phyloP scores from a whole-genome alignment of 35 echinoderm and acorn worm genomes.

The Anneissia japonica region DNA sequence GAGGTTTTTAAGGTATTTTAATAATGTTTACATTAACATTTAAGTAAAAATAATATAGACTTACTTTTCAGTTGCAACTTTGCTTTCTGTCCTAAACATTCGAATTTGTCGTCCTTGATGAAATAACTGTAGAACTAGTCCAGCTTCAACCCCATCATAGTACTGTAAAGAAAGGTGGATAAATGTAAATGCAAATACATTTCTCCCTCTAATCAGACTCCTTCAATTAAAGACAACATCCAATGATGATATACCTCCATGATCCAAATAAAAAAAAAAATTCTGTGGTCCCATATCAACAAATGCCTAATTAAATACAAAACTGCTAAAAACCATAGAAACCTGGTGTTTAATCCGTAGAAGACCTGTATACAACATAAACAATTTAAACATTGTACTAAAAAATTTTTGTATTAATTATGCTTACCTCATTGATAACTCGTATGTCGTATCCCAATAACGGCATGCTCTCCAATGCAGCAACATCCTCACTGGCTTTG shows the following conservation, averaged over 20 bases:
- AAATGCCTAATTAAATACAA: not conserved
- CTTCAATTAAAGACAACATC: not conserved
- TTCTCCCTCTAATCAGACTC: not conserved
- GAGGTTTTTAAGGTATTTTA: too few relatives aligned
- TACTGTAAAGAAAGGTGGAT: slow-evolving; percentile 13
- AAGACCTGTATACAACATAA: too few relatives aligned
- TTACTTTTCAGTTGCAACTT: slow-evolving; percentile 45
- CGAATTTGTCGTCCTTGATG: slow-evolving; percentile 38
- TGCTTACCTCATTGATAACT: slow-evolving; percentile 47
- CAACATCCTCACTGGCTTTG: slow-evolving; percentile 93
- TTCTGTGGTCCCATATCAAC: not conserved
- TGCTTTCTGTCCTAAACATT: slow-evolving; percentile 42
- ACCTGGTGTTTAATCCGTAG: too few relatives aligned
- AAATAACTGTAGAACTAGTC: slow-evolving; percentile 48
- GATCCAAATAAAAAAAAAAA: not conserved
- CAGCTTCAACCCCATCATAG: slow-evolving; percentile 56
- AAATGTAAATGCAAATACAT: not conserved
- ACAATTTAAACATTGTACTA: too few relatives aligned
- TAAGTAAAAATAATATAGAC: not conserved
- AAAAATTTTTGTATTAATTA: too few relatives aligned
- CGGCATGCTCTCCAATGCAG: slow-evolving; percentile 60
- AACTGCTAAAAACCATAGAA: not conserved
- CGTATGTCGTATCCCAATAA: slow-evolving; percentile 63
- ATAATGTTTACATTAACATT: too few relatives aligned
- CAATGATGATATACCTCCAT: not conserved